phyloP scores from a whole-genome alignment of 2,797 vertebrate species.

The Heteromormyrus szaboi region DNA sequence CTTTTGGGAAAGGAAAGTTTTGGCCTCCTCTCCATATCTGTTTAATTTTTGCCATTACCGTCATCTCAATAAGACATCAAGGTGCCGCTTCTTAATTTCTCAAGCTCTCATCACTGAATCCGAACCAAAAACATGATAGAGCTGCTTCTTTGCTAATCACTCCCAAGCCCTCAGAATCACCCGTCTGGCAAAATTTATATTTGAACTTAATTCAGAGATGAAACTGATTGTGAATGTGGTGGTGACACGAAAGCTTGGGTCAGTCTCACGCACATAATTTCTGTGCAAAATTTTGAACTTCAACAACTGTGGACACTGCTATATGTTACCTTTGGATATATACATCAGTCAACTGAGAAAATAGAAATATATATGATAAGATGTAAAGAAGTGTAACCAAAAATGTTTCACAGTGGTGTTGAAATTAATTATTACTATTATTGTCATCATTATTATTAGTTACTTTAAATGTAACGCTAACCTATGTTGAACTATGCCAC shows the following conservation, averaged over 20 bases:
- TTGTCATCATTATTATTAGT: not conserved
- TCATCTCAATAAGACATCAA: slow-evolving; percentile 1
- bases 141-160: slow-evolving; percentile 14
- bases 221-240: not conserved
- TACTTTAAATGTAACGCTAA: not conserved
- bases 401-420: not conserved
- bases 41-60: slow-evolving; percentile 20
- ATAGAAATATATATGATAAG: not conserved
- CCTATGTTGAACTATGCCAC: slow-evolving; percentile 15
- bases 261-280: not conserved
- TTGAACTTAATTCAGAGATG: not conserved
- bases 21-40: slow-evolving; percentile 10
- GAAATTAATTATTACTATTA: not conserved
- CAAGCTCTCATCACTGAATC: not conserved
- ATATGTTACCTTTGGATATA: not conserved
- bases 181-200: not conserved
- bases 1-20: slow-evolving; percentile 7
- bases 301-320: not conserved
- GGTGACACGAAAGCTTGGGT: not conserved
- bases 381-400: not conserved
- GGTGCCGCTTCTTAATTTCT: slow-evolving; percentile 8
- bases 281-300: not conserved
- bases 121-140: not conserved
- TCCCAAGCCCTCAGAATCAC: not conserved
- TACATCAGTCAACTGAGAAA: not conserved